Base-by-base conservation (phyloP, 2,888 invertebrate genomes). In the Megaustenia siamemsis region DNA sequence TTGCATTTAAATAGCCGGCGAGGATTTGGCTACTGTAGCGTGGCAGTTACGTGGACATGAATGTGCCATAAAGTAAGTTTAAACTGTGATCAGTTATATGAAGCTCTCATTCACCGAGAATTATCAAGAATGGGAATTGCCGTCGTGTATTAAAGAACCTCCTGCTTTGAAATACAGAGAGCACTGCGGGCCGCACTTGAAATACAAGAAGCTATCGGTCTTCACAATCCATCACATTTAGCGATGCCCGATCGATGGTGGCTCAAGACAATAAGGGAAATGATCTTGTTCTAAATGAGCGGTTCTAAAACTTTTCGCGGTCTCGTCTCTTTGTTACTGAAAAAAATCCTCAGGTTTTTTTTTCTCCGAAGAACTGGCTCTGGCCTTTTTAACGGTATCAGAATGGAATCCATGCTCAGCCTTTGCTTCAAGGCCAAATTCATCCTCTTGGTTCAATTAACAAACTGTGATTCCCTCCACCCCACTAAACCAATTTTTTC, bases 191-290 rank as follows among this genome's bases (percentile, higher is more conserved):
- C 12, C 35, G 6, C 68, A 35, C 35, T 4, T 15, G 15, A 35
- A 38, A 68, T 8, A 68, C 15, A 1, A 32, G 12, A 38, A 10
- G 35, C 4, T 1, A 68, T 68, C 38, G 8, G 32, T 68, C 12
- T 32, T 68, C 68, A 35, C 68, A 68, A 35, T 68, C 68, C 68
- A 35, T 68, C 68, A 35, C 1, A 68, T 35, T 15, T 35, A 18
- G 35, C 32, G 32, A 32, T 10, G 3, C 15, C 28, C 3, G 60
- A n/a, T 60, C 60, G 60, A 60, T 68, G 3, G 8, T 21, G 35
- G 5, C 68, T 68, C 8, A 66, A 68, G 68, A 68, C 68, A 68
- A 18, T 68, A 38, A 68, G 32, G 1, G 68, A 35, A 68, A 68
- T 68, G 35, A 68, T 35, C 68, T 35, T 68, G 68, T 68, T 38